Base-by-base conservation (phyloP, 2,113 vertebrate species). In the Phocoena sinus region DNA sequence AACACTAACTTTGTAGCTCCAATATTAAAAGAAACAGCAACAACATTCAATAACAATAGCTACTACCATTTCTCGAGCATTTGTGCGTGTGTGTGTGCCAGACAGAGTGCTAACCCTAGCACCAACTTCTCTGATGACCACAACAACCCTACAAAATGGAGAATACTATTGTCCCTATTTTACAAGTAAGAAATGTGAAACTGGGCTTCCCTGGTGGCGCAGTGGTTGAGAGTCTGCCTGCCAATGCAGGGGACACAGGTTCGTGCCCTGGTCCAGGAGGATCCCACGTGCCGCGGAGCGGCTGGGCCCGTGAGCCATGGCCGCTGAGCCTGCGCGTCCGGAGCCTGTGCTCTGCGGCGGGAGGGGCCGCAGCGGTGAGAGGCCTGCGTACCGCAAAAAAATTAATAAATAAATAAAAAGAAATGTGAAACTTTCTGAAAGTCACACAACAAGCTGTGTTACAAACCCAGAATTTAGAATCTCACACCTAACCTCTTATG, bases 221-320 rank as follows among this genome's bases (percentile, higher is more conserved):
- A 47, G 44, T 47, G 44, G 44, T 47, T 47, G 44, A 10, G 44
- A 47, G 44, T 47, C 44, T 9, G 1, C 44, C 44, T 44, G 44
- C 44, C 44, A 0, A 44, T 44, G 44, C 44, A 44, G 44, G 44
- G 44, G 9, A 44, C 44, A 10, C 8, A 2, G 44, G 44, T 44
- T 44, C 8, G 44, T 44, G 44, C 8, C 8, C 44, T 0, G 44
- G 44, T 44, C 44, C 0, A 1, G 44, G 7, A 44, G 0, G 7
- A 44, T 8, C 44, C 44, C 44, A 44, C 7, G 1, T 44, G 44
- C 2, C 8, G 9, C 44, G 8, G 44, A 44, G 8, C 8, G 2
- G 44, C 44, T 44, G 44, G 44, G 44, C 44, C 44, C 44, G 8
- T 44, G 44, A 10, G 44, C 44, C 44, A 44, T 44, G 44, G 44